These are phyloP conservation scores for Oxyura jamaicensis DNA, from an alignment of 2,113 vertebrate genomes.

Conservation along the genomic window DNA sequence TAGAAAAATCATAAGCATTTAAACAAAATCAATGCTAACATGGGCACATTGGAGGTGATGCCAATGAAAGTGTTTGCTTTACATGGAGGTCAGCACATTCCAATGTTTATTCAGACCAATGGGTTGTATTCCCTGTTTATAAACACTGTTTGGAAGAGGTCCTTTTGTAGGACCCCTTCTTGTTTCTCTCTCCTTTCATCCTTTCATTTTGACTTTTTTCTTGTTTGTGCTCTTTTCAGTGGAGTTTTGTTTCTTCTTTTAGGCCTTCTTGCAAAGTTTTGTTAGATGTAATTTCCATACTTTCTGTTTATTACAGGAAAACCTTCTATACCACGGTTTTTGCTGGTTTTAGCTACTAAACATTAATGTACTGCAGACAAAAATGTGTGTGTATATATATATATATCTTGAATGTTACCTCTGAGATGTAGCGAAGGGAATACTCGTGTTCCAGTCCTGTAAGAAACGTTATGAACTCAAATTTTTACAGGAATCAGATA, in stretches of 20 bases:
- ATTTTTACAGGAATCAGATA: not conserved
- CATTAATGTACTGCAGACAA: not conserved
- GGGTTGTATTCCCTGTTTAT: not conserved
- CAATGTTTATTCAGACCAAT: not conserved
- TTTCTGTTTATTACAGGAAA: not conserved
- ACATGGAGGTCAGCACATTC: not conserved
- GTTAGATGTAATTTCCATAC: not conserved
- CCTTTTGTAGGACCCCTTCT: not conserved
- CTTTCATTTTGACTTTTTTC: not conserved
- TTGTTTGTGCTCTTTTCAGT: not conserved
- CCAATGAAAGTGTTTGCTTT: not conserved
- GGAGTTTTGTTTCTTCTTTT: not conserved
- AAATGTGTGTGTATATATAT: not conserved
- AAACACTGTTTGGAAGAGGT: not conserved
- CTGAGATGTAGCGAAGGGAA: not conserved
- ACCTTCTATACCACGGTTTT: not conserved
- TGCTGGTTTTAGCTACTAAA: conserved; percentile 4
- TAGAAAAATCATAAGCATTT: not conserved
- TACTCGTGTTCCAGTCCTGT: not conserved
- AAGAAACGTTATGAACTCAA: not conserved
- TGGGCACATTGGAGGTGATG: not conserved
- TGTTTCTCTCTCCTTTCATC: not conserved
- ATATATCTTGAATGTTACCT: not conserved
- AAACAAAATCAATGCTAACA: not conserved
- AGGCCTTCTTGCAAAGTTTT: not conserved